Conservation (phyloP, 2,888 invertebrate genomes). For the Andricus curvator region DNA sequence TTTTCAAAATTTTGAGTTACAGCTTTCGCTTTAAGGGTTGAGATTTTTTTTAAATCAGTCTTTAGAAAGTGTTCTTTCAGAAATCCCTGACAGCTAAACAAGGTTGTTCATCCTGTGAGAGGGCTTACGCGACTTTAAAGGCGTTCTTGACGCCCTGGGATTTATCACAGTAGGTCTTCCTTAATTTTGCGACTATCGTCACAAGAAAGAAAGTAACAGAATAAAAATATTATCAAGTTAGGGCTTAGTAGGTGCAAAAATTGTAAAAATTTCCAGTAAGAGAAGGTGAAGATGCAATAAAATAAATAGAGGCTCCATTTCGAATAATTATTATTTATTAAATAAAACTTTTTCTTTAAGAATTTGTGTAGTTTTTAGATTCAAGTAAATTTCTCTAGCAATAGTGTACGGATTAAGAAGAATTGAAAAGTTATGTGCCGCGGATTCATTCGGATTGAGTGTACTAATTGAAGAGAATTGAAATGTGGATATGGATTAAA, state of each 20-base stretch:
- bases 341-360: too few relatives aligned
- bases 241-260: background rate
- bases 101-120: background rate
- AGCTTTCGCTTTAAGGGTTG: background rate
- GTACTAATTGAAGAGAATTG: too few relatives aligned
- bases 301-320: background rate
- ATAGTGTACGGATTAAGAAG: too few relatives aligned
- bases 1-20: background rate
- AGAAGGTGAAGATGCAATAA: background rate
- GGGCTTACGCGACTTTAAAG: conserved; percentile 3
- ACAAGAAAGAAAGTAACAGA: background rate
- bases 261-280: background rate
- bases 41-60: background rate
- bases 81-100: background rate
- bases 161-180: background rate
- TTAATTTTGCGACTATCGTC: background rate
- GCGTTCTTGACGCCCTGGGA: background rate
- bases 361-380: too few relatives aligned
- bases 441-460: too few relatives aligned
- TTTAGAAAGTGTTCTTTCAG: conserved; percentile 1
- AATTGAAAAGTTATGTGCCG: too few relatives aligned
- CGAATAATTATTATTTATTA: too few relatives aligned
- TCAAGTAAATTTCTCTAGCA: too few relatives aligned
- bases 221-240: background rate
- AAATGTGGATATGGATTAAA: too few relatives aligned